Evolutionary conservation across 1,140 invertebrate genomes (phyloP).

Genomic region (Lethrus apterus): DNA sequence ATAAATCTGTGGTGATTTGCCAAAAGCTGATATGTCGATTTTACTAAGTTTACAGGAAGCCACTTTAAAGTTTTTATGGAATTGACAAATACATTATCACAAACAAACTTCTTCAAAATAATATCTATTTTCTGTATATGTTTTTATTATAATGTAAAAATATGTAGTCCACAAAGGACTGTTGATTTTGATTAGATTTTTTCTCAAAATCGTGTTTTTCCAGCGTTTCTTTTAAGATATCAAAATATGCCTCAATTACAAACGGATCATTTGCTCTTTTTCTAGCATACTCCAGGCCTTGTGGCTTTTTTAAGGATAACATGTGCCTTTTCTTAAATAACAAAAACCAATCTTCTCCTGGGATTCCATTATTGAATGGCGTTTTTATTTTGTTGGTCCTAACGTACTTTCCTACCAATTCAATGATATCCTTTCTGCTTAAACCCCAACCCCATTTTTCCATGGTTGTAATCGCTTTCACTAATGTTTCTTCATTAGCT

Average conservation of each 20-base stretch:
- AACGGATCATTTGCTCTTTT: conserved; percentile 2
- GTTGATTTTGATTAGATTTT: no score
- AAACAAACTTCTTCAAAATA: no score
- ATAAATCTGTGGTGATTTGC: no score
- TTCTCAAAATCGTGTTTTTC: not conserved
- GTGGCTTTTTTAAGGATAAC: conserved; percentile 1
- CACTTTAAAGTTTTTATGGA: no score
- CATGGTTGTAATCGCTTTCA: conserved; percentile 6
- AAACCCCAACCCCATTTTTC: conserved; percentile 10
- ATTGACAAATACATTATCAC: no score
- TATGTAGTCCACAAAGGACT: no score
- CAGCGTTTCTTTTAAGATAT: conserved; percentile 1
- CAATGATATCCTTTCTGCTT: conserved; percentile 1
- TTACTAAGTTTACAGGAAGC: no score
- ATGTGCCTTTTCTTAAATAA: conserved; percentile 2
- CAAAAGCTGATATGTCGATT: no score
- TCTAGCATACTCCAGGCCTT: conserved; percentile 1
- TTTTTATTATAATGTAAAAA: no score
- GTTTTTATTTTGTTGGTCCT: conserved; percentile 1
- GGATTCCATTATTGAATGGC: not conserved
- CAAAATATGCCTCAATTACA: conserved; percentile 8
- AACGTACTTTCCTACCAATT: conserved; percentile 4
- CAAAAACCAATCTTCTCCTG: not conserved
- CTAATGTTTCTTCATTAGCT: conserved; percentile 12
- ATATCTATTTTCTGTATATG: no score